Evolutionary conservation across 2,797 vertebrate genomes (phyloP).

Genomic region (Sebastes hubbsi): DNA sequence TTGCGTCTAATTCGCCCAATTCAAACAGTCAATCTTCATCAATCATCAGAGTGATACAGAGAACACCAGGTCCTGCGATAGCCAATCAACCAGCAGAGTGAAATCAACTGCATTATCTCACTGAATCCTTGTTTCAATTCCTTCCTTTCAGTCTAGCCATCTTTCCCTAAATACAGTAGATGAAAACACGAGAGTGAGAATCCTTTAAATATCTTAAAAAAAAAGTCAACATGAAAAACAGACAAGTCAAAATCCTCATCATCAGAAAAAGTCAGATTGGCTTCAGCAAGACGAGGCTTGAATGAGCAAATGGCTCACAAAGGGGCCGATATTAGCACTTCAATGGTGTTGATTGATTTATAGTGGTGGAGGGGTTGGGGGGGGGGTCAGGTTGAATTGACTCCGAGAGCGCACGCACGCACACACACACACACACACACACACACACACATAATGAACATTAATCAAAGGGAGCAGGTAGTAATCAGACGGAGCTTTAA

Average conservation of each 20-base stretch:
- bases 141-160: background rate
- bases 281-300: constrained; percentile 61
- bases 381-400: constrained; percentile 46
- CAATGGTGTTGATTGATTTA: constrained; percentile 77
- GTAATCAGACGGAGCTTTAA: constrained; percentile 71
- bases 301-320: constrained; percentile 61
- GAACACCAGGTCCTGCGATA: background rate
- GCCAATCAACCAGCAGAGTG: constrained; percentile 5
- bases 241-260: constrained; percentile 48
- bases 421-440: background rate
- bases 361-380: background rate
- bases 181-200: constrained; percentile 13
- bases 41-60: background rate
- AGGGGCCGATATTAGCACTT: constrained; percentile 66
- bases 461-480: constrained; percentile 74
- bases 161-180: background rate
- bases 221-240: constrained; percentile 14
- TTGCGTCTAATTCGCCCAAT: background rate
- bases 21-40: background rate
- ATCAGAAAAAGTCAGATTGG: constrained; percentile 43
- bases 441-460: constrained; percentile 53
- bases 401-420: background rate
- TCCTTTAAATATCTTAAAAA: constrained; percentile 22
- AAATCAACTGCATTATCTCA: constrained; percentile 25
- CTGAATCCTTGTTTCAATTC: background rate